Evolutionary conservation across 1,140 invertebrate genomes (phyloP).

Genomic region (Mactra quadrangularis): DNA sequence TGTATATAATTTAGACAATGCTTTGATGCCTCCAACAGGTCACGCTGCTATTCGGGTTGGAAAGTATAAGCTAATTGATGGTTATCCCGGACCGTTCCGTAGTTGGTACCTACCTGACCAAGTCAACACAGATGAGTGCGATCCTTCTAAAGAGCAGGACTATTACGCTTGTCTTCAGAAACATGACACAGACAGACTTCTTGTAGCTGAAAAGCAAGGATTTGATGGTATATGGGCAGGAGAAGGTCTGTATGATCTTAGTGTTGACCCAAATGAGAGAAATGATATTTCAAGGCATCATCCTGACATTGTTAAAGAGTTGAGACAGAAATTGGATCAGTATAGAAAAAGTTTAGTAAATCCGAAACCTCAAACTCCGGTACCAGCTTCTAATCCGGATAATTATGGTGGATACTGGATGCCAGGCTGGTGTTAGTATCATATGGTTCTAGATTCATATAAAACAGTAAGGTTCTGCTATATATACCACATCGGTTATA

Average conservation of each 20-base stretch:
- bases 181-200: not conserved
- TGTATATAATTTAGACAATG: slow-evolving; percentile 67
- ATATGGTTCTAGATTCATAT: no score
- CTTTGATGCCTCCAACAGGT: slow-evolving; percentile 28
- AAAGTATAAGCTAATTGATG: slow-evolving; percentile 46
- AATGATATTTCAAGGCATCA: slow-evolving; percentile 49
- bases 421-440: slow-evolving; percentile 68
- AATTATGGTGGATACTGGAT: slow-evolving; percentile 61
- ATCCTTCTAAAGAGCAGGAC: not conserved
- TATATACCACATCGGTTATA: no score
- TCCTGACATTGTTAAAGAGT: slow-evolving; percentile 58
- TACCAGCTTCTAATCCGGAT: slow-evolving; percentile 49
- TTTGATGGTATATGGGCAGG: not conserved
- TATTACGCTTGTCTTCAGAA: slow-evolving; percentile 5
- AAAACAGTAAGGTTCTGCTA: no score
- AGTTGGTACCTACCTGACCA: slow-evolving; percentile 43
- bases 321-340: slow-evolving; percentile 49
- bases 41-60: slow-evolving; percentile 68
- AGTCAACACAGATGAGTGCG: not conserved
- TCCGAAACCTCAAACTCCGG: slow-evolving; percentile 42
- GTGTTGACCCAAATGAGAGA: slow-evolving; percentile 63
- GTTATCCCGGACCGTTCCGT: slow-evolving; percentile 3
- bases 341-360: slow-evolving; percentile 62
- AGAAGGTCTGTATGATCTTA: slow-evolving; percentile 53
- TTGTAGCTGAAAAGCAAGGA: not conserved